These are phyloP conservation scores for Minunthozetes semirufus DNA, from an alignment of 2,888 invertebrate species.

Conservation along the genomic window DNA sequence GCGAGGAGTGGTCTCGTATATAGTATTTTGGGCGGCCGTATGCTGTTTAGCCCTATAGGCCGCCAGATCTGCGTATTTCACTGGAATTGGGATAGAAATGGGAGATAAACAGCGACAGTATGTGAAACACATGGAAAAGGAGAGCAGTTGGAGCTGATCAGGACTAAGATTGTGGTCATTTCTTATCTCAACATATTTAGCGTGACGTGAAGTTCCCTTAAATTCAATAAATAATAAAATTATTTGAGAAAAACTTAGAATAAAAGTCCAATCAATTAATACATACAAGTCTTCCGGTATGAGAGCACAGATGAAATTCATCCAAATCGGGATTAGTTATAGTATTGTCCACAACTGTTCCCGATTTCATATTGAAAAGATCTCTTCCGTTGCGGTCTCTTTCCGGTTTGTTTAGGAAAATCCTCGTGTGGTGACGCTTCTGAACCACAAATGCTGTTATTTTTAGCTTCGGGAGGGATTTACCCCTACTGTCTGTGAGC, in stretches of 20 bases:
- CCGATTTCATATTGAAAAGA: constrained; percentile 54
- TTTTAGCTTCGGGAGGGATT: constrained; percentile 62
- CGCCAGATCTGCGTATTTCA: constrained; percentile 44
- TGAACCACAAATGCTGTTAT: constrained; percentile 90
- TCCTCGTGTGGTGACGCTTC: constrained; percentile 88
- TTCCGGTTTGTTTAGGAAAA: constrained; percentile 35
- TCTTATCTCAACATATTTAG: constrained; percentile 41
- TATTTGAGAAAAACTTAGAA: background rate
- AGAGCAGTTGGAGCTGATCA: constrained; percentile 42
- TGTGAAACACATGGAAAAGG: constrained; percentile 44
- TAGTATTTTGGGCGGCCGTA: constrained; percentile 7
- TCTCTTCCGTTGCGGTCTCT: constrained; percentile 52
- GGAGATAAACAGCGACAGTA: constrained; percentile 44
- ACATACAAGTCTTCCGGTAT: constrained; percentile 53
- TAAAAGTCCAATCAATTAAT: background rate
- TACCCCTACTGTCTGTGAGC: constrained; percentile 59
- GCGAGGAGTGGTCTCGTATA: background rate
- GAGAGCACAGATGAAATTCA: constrained; percentile 77
- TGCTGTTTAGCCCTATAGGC: constrained; percentile 40
- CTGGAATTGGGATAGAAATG: constrained; percentile 46
- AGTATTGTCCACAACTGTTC: constrained; percentile 74
- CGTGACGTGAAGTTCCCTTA: constrained; percentile 47
- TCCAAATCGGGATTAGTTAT: constrained; percentile 79
- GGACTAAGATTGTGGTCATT: constrained; percentile 42
- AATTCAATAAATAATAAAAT: constrained; percentile 43